phyloP scores from a whole-genome alignment of 2,113 vertebrate species.

The Aegotheles bennettii region DNA sequence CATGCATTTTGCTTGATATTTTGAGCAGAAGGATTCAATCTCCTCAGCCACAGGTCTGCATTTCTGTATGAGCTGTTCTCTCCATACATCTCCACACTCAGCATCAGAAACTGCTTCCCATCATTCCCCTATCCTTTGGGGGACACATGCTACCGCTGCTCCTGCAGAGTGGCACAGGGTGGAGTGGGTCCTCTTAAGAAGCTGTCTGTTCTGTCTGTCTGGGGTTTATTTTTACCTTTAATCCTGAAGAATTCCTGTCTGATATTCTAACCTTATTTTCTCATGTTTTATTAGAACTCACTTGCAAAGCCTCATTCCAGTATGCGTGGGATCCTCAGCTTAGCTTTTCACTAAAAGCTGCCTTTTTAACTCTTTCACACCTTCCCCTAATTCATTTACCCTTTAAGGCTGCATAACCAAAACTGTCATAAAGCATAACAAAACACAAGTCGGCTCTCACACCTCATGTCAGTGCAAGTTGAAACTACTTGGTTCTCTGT shows the following conservation, averaged over 20 bases:
- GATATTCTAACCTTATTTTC: slow-evolving; percentile 14
- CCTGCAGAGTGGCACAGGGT: background rate
- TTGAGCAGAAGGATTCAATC: background rate
- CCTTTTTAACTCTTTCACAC: slow-evolving; percentile 24
- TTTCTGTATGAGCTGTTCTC: background rate
- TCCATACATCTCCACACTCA: background rate
- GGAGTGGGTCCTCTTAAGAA: background rate
- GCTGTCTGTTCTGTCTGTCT: background rate
- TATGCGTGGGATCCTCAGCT: background rate
- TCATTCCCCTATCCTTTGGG: background rate
- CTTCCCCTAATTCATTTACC: background rate
- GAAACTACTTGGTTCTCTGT: background rate
- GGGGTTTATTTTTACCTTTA: slow-evolving; percentile 46
- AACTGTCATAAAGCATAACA: background rate
- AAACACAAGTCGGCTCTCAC: background rate
- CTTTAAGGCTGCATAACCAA: background rate
- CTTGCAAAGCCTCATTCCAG: slow-evolving; percentile 5
- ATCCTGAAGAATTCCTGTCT: slow-evolving; percentile 44
- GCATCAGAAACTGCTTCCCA: background rate
- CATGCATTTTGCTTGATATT: background rate
- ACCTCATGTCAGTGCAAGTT: background rate
- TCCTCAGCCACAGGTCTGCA: background rate
- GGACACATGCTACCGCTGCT: rapidly evolving
- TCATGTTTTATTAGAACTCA: slow-evolving; percentile 26
- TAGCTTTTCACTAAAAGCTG: background rate